These are phyloP conservation scores for Tokudaia tokunoshimensis DNA, from an alignment of 2,797 vertebrate genomes.

Conservation along the genomic window DNA sequence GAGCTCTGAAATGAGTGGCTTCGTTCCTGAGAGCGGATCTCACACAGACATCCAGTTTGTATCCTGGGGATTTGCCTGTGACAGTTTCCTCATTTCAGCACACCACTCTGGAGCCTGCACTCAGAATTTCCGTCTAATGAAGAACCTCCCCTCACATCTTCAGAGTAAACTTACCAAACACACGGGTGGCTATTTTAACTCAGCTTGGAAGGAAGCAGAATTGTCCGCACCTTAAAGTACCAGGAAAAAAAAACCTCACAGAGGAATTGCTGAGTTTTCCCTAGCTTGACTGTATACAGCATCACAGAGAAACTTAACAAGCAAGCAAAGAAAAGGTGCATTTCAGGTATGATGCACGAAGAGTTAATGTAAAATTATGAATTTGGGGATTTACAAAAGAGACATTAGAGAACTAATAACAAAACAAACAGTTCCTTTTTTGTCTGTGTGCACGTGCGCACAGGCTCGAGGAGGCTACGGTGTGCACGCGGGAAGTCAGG, in stretches of 20 bases:
- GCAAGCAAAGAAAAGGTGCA: not conserved
- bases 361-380: constrained; percentile 41
- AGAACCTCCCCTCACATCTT: constrained; percentile 36
- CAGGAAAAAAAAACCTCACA: not conserved
- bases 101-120: constrained; percentile 14
- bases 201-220: not conserved
- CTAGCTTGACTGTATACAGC: not conserved
- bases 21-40: constrained; percentile 57
- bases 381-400: constrained; percentile 40
- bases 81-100: constrained; percentile 63
- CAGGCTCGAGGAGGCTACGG: too few relatives aligned
- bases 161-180: not conserved
- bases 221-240: not conserved
- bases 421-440: not conserved
- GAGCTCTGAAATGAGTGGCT: constrained; percentile 65
- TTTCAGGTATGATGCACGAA: not conserved
- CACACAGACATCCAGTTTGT: constrained; percentile 42
- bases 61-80: constrained; percentile 63
- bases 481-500: not conserved
- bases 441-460: not conserved
- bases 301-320: constrained; percentile 30
- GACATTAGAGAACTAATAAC: not conserved
- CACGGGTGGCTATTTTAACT: constrained; percentile 20
- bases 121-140: constrained; percentile 59
- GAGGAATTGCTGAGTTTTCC: constrained; percentile 1